Evolutionary conservation across 2,888 invertebrate genomes (phyloP).

Genomic region (Mythimna lalbum): DNA sequence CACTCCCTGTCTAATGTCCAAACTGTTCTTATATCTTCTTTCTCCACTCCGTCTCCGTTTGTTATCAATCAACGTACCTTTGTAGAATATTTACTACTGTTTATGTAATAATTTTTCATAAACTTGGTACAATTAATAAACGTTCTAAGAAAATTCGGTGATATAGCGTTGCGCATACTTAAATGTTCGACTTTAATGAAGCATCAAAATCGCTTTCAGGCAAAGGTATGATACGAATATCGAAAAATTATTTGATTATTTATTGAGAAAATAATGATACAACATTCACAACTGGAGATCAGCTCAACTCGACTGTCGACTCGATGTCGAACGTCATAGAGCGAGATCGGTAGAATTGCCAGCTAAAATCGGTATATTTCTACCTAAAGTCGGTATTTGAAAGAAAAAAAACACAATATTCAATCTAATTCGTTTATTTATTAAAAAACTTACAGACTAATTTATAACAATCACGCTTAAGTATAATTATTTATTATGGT

Average conservation of each 20-base stretch:
- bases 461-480: too few species aligned
- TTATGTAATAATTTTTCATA: slow-evolving; percentile 14
- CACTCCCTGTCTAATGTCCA: slow-evolving; percentile 45
- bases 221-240: neutral
- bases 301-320: too few species aligned
- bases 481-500: too few species aligned
- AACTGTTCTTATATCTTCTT: slow-evolving; percentile 15
- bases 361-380: too few species aligned
- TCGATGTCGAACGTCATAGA: too few species aligned
- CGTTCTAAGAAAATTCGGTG: slow-evolving; percentile 24
- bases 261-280: too few species aligned
- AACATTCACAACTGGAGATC: too few species aligned
- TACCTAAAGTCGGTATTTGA: too few species aligned
- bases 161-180: slow-evolving; percentile 26
- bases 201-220: neutral
- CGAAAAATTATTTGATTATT: neutral
- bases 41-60: neutral
- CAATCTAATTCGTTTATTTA: too few species aligned
- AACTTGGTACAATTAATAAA: slow-evolving; percentile 21
- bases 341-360: too few species aligned
- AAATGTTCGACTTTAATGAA: neutral
- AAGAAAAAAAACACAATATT: too few species aligned
- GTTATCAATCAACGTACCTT: slow-evolving; percentile 47
- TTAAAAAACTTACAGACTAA: too few species aligned
- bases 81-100: slow-evolving; percentile 32